phyloP scores from a whole-genome alignment of 2,113 vertebrate genomes.

The Microcebus griseorufus region DNA sequence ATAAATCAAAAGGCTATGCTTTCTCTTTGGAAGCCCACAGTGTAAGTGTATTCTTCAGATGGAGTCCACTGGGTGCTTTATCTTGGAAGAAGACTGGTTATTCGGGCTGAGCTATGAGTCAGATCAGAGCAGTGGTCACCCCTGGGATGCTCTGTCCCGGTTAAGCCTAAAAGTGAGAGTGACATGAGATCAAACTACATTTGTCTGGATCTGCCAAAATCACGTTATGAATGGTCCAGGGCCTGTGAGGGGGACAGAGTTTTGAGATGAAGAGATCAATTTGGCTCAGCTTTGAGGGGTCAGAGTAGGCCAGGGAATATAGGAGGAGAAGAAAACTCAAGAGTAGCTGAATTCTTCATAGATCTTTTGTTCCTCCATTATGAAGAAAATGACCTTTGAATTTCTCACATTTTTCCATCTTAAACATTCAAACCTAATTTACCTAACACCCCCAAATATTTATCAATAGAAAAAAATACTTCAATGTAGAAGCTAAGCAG shows the following conservation, averaged over 20 bases:
- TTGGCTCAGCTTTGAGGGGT: not conserved
- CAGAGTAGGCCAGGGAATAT: not conserved
- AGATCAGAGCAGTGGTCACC: not conserved
- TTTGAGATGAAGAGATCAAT: not conserved
- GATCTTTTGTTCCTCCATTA: not conserved
- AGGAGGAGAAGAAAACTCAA: not conserved
- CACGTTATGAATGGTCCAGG: not conserved
- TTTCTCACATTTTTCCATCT: not conserved
- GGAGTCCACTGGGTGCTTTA: not conserved
- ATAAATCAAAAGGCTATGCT: not conserved
- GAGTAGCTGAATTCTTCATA: not conserved
- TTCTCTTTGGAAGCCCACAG: not conserved
- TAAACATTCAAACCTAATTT: not conserved
- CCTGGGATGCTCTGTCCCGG: not conserved
- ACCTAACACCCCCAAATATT: not conserved
- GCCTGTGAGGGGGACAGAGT: not conserved
- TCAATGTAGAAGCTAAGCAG: not conserved
- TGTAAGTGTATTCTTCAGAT: not conserved
- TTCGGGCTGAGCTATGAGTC: not conserved
- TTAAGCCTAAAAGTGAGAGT: not conserved
- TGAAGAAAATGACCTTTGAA: not conserved
- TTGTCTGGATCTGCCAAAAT: not conserved
- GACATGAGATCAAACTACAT: not conserved
- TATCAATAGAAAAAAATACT: not conserved
- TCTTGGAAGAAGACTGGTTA: not conserved